Base-by-base conservation (phyloP, 2,797 vertebrate genomes). In the Chrosomus eos region DNA sequence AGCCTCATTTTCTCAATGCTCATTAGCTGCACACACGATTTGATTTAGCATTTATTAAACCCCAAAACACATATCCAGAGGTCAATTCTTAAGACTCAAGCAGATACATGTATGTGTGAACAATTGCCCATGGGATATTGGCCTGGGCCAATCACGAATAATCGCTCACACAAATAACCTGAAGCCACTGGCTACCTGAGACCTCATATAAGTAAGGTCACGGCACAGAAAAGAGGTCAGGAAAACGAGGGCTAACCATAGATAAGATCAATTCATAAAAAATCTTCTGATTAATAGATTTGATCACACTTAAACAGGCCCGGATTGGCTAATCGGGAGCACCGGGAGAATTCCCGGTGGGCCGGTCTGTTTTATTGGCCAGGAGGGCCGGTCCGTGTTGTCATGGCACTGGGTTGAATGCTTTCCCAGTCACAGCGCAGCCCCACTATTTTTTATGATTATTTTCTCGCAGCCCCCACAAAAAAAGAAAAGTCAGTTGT, bases 51-150 rank as follows among this genome's bases (percentile, higher is more conserved):
- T 83, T 36, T 75, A 67, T 83, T 66, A 76, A 76, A 83, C 18
- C 43, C 26, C 45, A 76, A 67, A 75, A 67, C 33, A 53, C 26
- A 33, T 66, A 73, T 74, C 45, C 58, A 48, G 58, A 51, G 55
- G 58, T 51, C 1, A 36, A 75, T 75, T 66, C 16, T 76, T 80
- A 87, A 88, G 80, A 90, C 83, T 78, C 64, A 74, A 48, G 28
- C 70, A 48, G 28, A 64, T 64, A 73, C 23, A 51, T 19, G 19
- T 67, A 38, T 38, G 43, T 55, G 45, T 48, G 43, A 67, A 67
- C 72, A 86, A 84, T 83, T 85, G 84, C 89, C 80, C 9, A 28
- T 53, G 87, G 40, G 71, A 66, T 31, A 79, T 36, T 45, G n/a
- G 40, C 38, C 60, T 23, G 77, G 38, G 40, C n/a, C 60, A 48